phyloP scores from a whole-genome alignment of 1,140 invertebrate genomes.

The Anagrus nilaparvatae region DNA sequence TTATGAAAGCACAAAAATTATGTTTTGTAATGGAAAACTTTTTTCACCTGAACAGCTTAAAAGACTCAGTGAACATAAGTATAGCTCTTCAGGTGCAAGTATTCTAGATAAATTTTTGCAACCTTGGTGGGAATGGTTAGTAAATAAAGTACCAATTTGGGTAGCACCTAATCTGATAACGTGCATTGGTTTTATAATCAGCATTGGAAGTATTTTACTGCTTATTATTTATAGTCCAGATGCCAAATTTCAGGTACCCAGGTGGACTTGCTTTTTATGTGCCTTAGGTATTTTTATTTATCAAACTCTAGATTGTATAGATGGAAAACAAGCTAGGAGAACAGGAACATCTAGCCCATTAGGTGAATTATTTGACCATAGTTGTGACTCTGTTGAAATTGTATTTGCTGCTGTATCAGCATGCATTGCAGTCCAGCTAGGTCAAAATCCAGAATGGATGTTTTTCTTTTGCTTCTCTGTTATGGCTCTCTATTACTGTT shows the following conservation, averaged over 20 bases:
- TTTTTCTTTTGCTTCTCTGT: slow-evolving; percentile 91
- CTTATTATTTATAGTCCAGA: slow-evolving; percentile 78
- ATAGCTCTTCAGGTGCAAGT: slow-evolving; percentile 76
- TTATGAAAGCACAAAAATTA: too few relatives aligned
- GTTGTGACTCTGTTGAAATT: slow-evolving; percentile 94
- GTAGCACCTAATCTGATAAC: slow-evolving; percentile 97
- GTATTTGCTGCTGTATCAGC: slow-evolving; percentile 90
- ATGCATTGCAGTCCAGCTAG: slow-evolving; percentile 82
- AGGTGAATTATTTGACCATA: slow-evolving; percentile 99
- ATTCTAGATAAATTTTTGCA: slow-evolving; percentile 82
- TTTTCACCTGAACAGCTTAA: slow-evolving; percentile 56
- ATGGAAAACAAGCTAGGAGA: too few relatives aligned
- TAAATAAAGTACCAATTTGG: slow-evolving; percentile 82
- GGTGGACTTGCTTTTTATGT: slow-evolving; percentile 85
- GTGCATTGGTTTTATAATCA: slow-evolving; percentile 81
- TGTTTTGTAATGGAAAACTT: slow-evolving; percentile 43
- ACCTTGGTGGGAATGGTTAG: slow-evolving; percentile 94
- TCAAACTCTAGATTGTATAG: slow-evolving; percentile 95
- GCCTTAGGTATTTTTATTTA: slow-evolving; percentile 92
- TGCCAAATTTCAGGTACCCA: slow-evolving; percentile 66
- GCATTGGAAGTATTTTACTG: slow-evolving; percentile 85
- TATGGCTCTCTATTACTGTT: slow-evolving; percentile 91
- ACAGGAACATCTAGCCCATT: slow-evolving; percentile 83
- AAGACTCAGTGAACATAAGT: slow-evolving; percentile 88
- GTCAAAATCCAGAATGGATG: slow-evolving; percentile 82